Base-by-base conservation (phyloP, 2,113 vertebrate species). In the Macquaria ambigua region DNA sequence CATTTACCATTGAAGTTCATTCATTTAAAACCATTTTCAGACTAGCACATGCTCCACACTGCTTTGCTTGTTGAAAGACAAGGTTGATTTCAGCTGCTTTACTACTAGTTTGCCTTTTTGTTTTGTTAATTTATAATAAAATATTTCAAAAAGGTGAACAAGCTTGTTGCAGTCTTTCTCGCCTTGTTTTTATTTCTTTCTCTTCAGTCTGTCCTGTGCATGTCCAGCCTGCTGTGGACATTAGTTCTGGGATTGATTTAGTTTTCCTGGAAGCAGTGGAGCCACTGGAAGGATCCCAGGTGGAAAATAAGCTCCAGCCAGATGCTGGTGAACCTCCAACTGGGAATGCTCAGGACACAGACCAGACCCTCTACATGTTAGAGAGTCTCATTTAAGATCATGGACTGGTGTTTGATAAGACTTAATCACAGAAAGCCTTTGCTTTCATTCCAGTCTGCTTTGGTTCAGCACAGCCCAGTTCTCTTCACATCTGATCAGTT, bases 81-180 rank as follows among this genome's bases (percentile, higher is more conserved):
- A 89, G 16, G 82, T 87, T 79, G 59, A 83, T 68, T 71, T 71
- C 52, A 79, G 79, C 89, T 77, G 84, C 79, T 74, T 62, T 41
- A 4, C 48, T 55, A 25, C 5, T 56, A 48, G 39, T 75, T 62
- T 71, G 16, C 20, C 41, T 70, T 69, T 76, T 62, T 75, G 15
- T 77, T 81, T 48, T 76, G 50, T 84, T 87, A 88, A 91, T 93
- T 92, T 88, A 84, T 87, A 90, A 87, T 92, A 91, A 92, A 93
- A 82, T 5, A 1, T 88, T 76, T 66, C 4, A 80, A 87, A 69
- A 81, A 76, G 72, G 59, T 11, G 50, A 58, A 52, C 12, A 4
- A 8, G 21, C 10, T 37, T 34, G 34, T 34, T 34, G 2, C 34
- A 34, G 34, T 34, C 34, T 31, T 62, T 68, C 25, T 37, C 34